Base-by-base conservation (phyloP, 2,113 vertebrate genomes). In the Bubo bubo region DNA sequence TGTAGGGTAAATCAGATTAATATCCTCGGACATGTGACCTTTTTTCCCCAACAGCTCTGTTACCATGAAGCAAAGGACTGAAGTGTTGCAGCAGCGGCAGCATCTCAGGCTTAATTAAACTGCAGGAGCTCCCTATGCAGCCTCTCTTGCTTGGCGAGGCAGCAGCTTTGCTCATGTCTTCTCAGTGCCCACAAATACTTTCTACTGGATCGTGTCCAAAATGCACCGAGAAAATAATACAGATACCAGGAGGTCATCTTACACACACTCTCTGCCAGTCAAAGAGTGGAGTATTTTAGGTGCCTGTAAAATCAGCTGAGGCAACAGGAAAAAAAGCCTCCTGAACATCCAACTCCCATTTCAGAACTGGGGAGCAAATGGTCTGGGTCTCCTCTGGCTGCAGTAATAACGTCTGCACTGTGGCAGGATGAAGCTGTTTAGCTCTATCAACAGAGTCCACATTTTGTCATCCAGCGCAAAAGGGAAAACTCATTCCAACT, bases 41-140 rank as follows among this genome's bases (percentile, higher is more conserved):
- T 80, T 86, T 59, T 34, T 20, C 12, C 64, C 12, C 37, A 45
- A 15, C 19, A 50, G 18, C 14, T 77, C 37, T 53, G 47, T 30
- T 63, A 59, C 6, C 49, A 64, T 8, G 35, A 88, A 86, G 79
- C 30, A 77, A 93, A 79, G 79, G 76, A 32, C 37, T 24, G 41
- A 82, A 70, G 14, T 2, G 12, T 5, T 41, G n/a, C 68, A 74
- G 64, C 74, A 83, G 50, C 6, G 52, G 84, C 84, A 84, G 32
- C 49, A 24, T 13, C 63, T 70, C 30, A 6, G n/a, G 63, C n/a
- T 41, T 43, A 63, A 76, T 22, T 32, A 30, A 84, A 37, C 27
- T 10, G 32, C 32, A 45, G 34, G 30, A 1, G 2, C 21, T 74
- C 41, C 34, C 37, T 14, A 6, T 0, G 2, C 22, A 82, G 71